Evolutionary conservation across 2,113 vertebrate species (phyloP).

Genomic region (Dolichotis patagonum): DNA sequence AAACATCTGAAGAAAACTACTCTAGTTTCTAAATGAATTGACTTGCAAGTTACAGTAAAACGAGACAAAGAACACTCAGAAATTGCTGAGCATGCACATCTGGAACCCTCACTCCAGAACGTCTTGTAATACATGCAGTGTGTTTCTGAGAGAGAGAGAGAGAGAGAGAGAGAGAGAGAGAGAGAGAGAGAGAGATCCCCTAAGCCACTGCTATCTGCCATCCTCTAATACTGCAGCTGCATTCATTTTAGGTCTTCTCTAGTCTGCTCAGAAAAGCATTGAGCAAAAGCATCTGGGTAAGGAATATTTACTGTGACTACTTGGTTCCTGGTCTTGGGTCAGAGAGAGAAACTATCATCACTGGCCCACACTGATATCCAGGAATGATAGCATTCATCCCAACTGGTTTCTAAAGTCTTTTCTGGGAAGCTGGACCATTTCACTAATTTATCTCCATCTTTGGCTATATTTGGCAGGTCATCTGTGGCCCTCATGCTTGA

Average conservation of each 20-base stretch:
- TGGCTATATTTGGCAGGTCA: background rate
- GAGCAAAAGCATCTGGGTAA: background rate
- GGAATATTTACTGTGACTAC: background rate
- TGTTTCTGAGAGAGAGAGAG: background rate
- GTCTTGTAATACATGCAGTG: background rate
- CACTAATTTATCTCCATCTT: background rate
- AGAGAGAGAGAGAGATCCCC: too few relatives aligned
- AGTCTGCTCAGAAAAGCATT: background rate
- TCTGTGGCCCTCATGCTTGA: background rate
- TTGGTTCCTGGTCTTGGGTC: background rate
- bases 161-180: too few relatives aligned
- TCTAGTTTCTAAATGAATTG: constrained; percentile 73
- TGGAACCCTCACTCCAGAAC: background rate
- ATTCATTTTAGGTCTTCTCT: background rate
- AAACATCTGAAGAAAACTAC: constrained; percentile 68
- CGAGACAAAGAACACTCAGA: background rate
- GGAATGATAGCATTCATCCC: background rate
- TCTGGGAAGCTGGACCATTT: background rate
- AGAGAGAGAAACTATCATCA: background rate
- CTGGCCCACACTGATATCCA: background rate
- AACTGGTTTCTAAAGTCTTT: background rate
- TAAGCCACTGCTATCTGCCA: accelerated
- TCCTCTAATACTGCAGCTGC: background rate
- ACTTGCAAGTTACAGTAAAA: constrained; percentile 61
- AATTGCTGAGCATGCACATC: background rate